A percentile compares a stretch with the other conserved stretches of the same genome.
Evolutionary conservation across 1,140 invertebrate genomes (phyloP).

Genomic region (Eurosta solidaginis): DNA sequence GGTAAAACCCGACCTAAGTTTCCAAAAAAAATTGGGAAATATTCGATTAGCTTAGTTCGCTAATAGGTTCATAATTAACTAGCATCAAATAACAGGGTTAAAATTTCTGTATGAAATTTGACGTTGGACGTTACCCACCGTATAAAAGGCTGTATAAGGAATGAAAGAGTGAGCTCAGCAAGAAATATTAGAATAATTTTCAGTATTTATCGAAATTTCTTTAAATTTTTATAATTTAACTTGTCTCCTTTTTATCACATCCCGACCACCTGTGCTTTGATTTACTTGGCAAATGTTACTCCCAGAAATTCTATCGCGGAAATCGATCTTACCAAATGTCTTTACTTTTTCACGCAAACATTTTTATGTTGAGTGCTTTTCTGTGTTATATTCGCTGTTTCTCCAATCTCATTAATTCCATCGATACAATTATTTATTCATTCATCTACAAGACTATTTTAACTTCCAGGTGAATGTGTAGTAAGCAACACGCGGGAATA

Average conservation of each 20-base stretch:
- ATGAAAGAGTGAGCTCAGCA: too few species aligned
- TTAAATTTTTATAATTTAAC: neutral
- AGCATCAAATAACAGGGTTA: too few species aligned
- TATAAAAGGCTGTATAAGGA: too few species aligned
- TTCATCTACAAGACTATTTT: neutral
- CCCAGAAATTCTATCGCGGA: neutral
- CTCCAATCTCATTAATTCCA: neutral
- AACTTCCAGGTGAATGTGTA: neutral
- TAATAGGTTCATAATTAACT: too few species aligned
- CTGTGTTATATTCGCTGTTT: neutral
- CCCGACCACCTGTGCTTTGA: neutral
- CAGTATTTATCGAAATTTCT: neutral
- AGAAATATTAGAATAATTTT: too few species aligned
- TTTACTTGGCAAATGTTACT: neutral
- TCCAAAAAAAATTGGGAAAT: too few species aligned
- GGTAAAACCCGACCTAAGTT: too few species aligned
- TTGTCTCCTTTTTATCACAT: neutral
- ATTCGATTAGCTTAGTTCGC: too few species aligned
- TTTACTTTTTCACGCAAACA: neutral
- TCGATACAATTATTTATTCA: neutral
- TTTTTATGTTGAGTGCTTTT: neutral
- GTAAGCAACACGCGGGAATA: neutral
- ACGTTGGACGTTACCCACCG: too few species aligned
- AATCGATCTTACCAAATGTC: neutral
- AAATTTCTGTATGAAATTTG: too few species aligned